Percentiles rank a stretch among this genome's conserved stretches.
phyloP scores from a whole-genome alignment of 2,113 vertebrate species.

The Misgurnus mizolepis region DNA sequence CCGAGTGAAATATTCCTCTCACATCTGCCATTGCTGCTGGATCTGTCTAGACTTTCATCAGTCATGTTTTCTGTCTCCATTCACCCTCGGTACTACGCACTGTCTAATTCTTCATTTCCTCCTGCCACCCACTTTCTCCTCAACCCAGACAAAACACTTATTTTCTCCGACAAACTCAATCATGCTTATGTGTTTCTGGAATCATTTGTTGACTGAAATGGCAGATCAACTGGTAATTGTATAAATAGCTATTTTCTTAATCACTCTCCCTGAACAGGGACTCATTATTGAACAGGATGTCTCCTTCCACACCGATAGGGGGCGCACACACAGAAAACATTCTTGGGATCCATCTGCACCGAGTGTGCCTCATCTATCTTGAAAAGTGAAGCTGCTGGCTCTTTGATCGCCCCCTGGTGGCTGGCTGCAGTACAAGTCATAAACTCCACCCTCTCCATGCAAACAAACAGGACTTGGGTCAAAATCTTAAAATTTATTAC shows the following conservation, averaged over 20 bases:
- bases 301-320: too few species aligned
- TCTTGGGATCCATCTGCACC: too few species aligned
- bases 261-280: background rate
- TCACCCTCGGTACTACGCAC: background rate
- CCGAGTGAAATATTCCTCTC: background rate
- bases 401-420: too few species aligned
- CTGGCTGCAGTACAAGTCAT: too few species aligned
- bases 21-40: background rate
- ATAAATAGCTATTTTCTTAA: conserved; percentile 37
- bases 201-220: conserved; percentile 34
- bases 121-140: background rate
- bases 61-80: background rate
- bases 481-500: too few species aligned
- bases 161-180: conserved; percentile 30
- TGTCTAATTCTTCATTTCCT: conserved; percentile 3
- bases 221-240: conserved; percentile 51
- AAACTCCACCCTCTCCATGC: too few species aligned
- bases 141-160: background rate
- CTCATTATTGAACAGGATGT: too few species aligned
- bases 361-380: too few species aligned
- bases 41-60: conserved; percentile 5
- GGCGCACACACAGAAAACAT: too few species aligned
- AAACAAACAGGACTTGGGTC: too few species aligned
- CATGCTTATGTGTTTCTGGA: conserved; percentile 4
- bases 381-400: too few species aligned